Percentiles rank a stretch among this genome's conserved stretches.
These are phyloP conservation scores for Cantharis rustica DNA, from an alignment of 2,888 invertebrate genomes.

Conservation along the genomic window DNA sequence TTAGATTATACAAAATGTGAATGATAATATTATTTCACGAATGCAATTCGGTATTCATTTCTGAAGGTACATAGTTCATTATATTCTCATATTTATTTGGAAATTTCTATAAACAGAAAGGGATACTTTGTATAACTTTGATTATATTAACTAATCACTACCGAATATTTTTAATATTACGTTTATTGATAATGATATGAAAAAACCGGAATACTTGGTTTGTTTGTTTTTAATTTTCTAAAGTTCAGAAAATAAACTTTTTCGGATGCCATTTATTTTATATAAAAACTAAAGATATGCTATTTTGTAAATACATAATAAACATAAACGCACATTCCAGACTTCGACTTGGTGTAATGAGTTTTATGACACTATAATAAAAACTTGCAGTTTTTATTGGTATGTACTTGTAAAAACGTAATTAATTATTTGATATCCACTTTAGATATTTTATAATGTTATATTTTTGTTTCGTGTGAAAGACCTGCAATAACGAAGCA, in stretches of 20 bases:
- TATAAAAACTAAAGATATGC: neutral
- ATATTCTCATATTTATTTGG: no score
- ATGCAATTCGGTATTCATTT: neutral
- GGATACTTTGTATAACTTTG: neutral
- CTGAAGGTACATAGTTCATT: no score
- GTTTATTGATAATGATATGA: neutral
- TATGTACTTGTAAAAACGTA: neutral
- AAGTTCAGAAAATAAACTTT: neutral
- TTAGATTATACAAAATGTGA: no score
- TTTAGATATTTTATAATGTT: neutral
- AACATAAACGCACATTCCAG: neutral
- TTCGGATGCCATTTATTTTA: neutral
- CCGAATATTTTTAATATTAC: neutral
- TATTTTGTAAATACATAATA: neutral
- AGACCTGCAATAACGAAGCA: neutral
- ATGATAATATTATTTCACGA: no score
- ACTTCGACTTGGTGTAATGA: neutral
- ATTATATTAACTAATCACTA: neutral
- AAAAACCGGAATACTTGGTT: neutral
- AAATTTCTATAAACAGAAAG: neutral
- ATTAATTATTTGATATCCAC: neutral
- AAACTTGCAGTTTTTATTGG: neutral
- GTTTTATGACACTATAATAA: neutral
- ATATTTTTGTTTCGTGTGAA: neutral
- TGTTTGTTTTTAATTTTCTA: neutral